Base-by-base conservation (phyloP, 1,140 invertebrate species). In the Leptonema lineaticorne region DNA sequence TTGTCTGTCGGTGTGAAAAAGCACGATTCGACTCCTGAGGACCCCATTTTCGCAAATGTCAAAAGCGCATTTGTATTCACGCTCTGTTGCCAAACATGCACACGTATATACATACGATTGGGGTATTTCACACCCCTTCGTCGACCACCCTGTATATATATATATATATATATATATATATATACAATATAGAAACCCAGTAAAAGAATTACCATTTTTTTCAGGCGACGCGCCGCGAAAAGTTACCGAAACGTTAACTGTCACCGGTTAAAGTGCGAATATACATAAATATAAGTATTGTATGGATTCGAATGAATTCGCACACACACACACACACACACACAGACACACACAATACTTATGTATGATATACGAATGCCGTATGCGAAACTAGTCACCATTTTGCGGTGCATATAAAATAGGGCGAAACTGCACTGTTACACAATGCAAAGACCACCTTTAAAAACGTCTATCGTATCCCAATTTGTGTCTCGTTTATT, bases 31-130 rank as follows among this genome's bases (percentile, higher is more conserved):
- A 41, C 37, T 41, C 37, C 37, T 41, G 46, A 48, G 56, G 33
- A 33, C 30, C 56, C 63, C 45, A 30, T 53, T 66, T 59, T 63
- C 59, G 57, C 59, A 68, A 64, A 71, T 53, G 69, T 71, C 69
- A 68, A 68, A 62, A 69, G 70, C 67, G 26, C 70, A 72, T 72
- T 72, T 72, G 70, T 72, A 72, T 72, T 72, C 70, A 58, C n/a
- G 29, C 29, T 28, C 63, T 60, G 67, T 59, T 59, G 41, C 11
- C 14, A 45, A 9, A 14, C 30, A 11, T 33, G 30, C 37, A 45
- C 16, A 45, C 37, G n/a, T n/a, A n/a, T n/a, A n/a, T n/a, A n/a
- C n/a, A n/a, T n/a, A n/a, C n/a, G 3, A 45, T 45, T 45, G 37
- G 3, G 37, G 50, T 24, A 3, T 24, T 53, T 26, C 58, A 59